Evolutionary conservation across 2,113 vertebrate genomes (phyloP), one percentile per base, ranked within the genome.

Genomic region (Xiphophorus hellerii): DNA sequence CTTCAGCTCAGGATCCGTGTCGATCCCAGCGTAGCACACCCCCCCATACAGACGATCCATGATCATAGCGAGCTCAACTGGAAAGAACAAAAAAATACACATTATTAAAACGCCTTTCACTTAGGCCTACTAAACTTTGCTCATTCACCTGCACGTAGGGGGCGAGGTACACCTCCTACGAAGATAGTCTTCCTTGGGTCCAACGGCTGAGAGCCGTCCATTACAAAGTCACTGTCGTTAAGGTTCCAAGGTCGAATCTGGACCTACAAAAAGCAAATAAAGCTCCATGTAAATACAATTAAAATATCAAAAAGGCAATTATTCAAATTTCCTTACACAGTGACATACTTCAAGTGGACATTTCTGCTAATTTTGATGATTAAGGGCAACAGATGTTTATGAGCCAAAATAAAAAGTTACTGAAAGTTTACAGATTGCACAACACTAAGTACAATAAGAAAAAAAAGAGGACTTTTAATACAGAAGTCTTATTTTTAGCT

Each of bases 221-320:
- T 99, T 76, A 99, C 98, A 93, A 99, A 99, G 91, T 99, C 98
- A 93, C 98, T 99, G 93, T 99, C 98, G 77, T 98, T 99, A 73
- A 99, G 96, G 92, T 99, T 99, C 98, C 98, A 99, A 84, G 98
- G 98, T 67, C 98, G 95, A 76, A 99, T 99, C 94, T 99, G 98
- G 80, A 99, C 98, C 98, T 99, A 85, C 71, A 62, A 71, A 72
- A 44, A 30, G 10, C 51, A 44, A 48, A 67, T 15, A 5, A 5
- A 44, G 12, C 29, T 66, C 12, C 25, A 17, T 31, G 42, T 31
- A 69, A 54, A 31, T 20, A 12, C 9, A 22, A 12, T 3, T 4
- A 5, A 30, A 27, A 22, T 14, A 5, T 42, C 39, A 42, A 20
- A 48, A 48, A 17, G 44, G 44, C 5, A 20, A 48, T 48, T 17